A percentile compares a stretch with the other conserved stretches of the same genome.
Evolutionary conservation across 2,888 invertebrate genomes (phyloP).

Genomic region (Lamellibrachia satsuma): DNA sequence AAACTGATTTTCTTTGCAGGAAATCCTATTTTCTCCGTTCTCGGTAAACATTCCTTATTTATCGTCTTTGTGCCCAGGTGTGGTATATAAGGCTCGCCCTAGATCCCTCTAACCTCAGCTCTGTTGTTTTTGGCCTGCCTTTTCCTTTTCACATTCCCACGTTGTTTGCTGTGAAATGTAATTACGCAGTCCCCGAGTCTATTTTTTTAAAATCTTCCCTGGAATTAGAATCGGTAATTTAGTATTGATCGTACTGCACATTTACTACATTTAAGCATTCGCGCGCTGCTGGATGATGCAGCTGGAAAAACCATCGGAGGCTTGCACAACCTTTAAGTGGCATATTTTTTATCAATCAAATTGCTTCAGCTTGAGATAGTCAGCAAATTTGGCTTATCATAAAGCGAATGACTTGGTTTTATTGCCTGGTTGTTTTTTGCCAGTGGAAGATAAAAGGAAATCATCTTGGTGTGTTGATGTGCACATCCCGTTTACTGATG

Average conservation of each 20-base stretch:
- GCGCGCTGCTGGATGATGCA: neutral
- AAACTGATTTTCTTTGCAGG: no score
- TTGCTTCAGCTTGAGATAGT: neutral
- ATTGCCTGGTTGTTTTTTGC: neutral
- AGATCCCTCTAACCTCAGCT: neutral
- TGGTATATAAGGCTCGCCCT: neutral
- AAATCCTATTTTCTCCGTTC: no score
- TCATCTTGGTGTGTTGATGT: neutral
- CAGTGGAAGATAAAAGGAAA: neutral
- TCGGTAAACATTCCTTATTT: no score
- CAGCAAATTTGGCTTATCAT: neutral
- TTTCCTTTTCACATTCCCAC: neutral
- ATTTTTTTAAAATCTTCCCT: neutral
- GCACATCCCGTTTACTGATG: neutral
- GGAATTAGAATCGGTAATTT: neutral
- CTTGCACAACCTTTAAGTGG: neutral
- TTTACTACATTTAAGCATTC: neutral
- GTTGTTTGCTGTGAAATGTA: neutral
- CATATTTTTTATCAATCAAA: neutral
- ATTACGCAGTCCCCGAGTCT: neutral
- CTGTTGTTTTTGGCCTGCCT: neutral
- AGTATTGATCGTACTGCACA: neutral
- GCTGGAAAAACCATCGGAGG: neutral
- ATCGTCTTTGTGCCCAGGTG: neutral
- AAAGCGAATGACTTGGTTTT: neutral